Conservation (phyloP, 2,797 vertebrate genomes). For the Hirundo rustica region DNA sequence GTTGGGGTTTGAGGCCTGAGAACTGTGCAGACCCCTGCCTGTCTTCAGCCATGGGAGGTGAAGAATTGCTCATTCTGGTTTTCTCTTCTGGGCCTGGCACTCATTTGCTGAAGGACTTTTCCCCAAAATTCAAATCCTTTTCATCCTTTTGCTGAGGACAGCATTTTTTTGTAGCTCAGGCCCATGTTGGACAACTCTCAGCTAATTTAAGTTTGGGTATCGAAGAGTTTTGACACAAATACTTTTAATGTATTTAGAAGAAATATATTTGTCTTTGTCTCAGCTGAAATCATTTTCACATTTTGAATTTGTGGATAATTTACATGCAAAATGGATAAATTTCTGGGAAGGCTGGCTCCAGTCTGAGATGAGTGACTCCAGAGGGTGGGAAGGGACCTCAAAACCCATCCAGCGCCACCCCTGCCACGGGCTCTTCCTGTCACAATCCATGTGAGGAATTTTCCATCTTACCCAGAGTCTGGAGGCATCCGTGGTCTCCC, state of each 20-base stretch:
- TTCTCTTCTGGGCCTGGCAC: neutral
- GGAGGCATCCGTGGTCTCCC: rapidly evolving
- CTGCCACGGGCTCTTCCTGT: neutral
- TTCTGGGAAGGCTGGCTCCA: neutral
- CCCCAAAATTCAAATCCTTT: neutral
- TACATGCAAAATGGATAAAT: rapidly evolving
- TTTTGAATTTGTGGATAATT: neutral
- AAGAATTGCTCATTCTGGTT: neutral
- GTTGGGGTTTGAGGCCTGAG: neutral
- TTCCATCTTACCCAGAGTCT: neutral
- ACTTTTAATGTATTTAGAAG: neutral
- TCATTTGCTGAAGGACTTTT: neutral
- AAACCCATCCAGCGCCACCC: neutral
- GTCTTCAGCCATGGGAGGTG: neutral
- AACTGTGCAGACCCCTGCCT: neutral
- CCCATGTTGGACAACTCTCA: neutral
- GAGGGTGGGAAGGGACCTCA: neutral
- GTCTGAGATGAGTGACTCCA: neutral
- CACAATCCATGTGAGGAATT: neutral
- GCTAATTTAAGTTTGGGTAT: neutral
- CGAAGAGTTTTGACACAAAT: neutral
- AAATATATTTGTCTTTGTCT: neutral
- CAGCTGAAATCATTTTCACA: neutral
- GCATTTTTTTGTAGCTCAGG: too few relatives aligned
- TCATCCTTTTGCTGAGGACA: rapidly evolving